These are phyloP conservation scores for Pseudonaja textilis DNA, from an alignment of 2,113 vertebrate species.

Conservation along the genomic window DNA sequence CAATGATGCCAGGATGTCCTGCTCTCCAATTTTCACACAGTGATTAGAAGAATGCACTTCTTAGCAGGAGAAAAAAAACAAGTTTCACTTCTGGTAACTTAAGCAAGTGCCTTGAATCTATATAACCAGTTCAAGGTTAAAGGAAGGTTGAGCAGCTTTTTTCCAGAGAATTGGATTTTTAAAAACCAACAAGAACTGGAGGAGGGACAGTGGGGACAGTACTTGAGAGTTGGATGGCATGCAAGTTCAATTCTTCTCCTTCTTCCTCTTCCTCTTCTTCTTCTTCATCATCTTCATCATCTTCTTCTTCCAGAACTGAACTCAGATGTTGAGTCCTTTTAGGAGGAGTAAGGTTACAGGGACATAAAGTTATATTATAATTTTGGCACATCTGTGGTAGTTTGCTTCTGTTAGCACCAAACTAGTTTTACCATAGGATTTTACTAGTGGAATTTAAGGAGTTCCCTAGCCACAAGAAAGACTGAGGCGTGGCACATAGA, in stretches of 20 bases:
- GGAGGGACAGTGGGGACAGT: neutral
- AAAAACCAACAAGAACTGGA: neutral
- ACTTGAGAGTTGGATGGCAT: neutral
- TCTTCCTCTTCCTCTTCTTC: no score
- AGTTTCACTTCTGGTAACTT: neutral
- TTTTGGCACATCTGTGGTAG: neutral
- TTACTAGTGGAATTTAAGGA: neutral
- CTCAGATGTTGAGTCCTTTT: neutral
- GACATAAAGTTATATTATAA: neutral
- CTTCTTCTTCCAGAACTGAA: neutral
- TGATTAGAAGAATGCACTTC: constrained; percentile 4
- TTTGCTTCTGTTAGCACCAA: neutral
- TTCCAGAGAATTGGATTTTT: neutral
- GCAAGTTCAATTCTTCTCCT: neutral
- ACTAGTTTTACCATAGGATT: neutral
- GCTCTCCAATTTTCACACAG: neutral
- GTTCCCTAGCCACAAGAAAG: neutral
- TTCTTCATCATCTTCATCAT: neutral
- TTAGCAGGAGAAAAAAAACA: neutral
- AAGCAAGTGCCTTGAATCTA: constrained; percentile 2
- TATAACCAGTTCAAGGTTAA: neutral
- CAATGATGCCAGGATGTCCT: neutral
- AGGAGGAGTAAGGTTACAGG: neutral
- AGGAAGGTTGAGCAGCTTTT: neutral
- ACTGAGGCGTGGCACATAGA: neutral